phyloP scores from a whole-genome alignment of 2,888 invertebrate species.

The Andrena minutula region DNA sequence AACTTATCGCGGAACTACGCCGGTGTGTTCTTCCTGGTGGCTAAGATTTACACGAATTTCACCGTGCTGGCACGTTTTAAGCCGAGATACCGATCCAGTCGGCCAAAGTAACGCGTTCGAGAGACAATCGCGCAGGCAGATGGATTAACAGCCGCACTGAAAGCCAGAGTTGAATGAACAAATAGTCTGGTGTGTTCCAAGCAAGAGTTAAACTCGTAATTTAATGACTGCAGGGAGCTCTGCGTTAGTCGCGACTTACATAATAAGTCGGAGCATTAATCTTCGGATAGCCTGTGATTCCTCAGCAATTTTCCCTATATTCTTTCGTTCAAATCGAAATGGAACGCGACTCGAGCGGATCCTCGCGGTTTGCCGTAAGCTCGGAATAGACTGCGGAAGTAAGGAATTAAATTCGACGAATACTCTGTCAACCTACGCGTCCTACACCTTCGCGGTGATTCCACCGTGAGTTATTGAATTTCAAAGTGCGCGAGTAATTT shows the following conservation, averaged over 20 bases:
- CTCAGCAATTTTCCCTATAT: neutral
- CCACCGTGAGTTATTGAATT: slow-evolving; percentile 55
- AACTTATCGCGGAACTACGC: slow-evolving; percentile 35
- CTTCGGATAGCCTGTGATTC: neutral
- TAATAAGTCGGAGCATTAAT: neutral
- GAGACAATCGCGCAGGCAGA: slow-evolving; percentile 13
- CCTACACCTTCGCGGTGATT: slow-evolving; percentile 11
- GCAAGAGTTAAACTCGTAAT: slow-evolving; percentile 6
- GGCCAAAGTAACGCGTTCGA: slow-evolving; percentile 5
- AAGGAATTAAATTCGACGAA: slow-evolving; percentile 42
- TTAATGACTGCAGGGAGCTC: slow-evolving; percentile 4
- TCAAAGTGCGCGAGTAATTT: slow-evolving; percentile 62
- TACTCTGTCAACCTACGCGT: slow-evolving; percentile 20
- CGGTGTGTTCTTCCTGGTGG: slow-evolving; percentile 2
- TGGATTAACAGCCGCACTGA: slow-evolving; percentile 33
- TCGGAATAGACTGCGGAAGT: slow-evolving; percentile 19
- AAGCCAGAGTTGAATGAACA: slow-evolving; percentile 22
- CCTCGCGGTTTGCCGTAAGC: neutral
- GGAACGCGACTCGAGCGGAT: neutral
- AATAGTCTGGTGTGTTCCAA: slow-evolving; percentile 19
- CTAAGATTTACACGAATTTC: neutral
- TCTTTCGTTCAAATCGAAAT: neutral
- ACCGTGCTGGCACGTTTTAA: neutral
- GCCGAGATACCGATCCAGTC: neutral
- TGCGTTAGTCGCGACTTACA: neutral